Conservation (phyloP, 1,140 invertebrate genomes). For the Phymastichus coffea region DNA sequence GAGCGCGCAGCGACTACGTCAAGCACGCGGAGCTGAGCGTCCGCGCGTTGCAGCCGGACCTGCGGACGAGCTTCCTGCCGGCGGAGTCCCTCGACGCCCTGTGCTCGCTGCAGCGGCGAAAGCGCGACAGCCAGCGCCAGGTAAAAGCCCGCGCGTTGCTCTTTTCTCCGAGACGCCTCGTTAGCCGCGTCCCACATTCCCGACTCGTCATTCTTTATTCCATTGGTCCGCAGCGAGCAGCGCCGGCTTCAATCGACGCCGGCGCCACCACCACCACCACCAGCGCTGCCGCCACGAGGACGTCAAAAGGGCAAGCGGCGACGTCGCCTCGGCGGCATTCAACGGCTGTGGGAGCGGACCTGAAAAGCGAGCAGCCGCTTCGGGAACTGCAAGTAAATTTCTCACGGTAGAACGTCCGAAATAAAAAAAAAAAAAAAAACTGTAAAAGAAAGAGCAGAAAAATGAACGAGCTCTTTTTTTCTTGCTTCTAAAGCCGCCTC, state of each 20-base stretch:
- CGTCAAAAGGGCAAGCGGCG: background rate
- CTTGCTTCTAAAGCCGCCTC: no score
- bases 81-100: conserved; percentile 26
- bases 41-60: conserved; percentile 35
- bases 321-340: background rate
- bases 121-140: no score
- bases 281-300: background rate
- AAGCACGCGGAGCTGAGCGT: conserved; percentile 32
- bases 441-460: background rate
- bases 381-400: conserved; percentile 45
- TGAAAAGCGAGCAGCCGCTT: conserved; percentile 27
- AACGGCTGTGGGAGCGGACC: conserved; percentile 10
- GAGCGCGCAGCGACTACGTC: no score
- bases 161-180: no score
- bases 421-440: background rate
- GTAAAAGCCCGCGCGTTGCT: no score
- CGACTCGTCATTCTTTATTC: no score
- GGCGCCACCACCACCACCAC: background rate
- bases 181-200: no score
- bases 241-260: no score
- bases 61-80: conserved; percentile 46
- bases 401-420: conserved; percentile 20
- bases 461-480: no score
- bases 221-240: no score
- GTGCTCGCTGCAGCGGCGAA: no score